Percentiles rank a stretch among this genome's conserved stretches.
These are phyloP conservation scores for Eurystomus gularis DNA, from an alignment of 2,113 vertebrate species.

Conservation along the genomic window DNA sequence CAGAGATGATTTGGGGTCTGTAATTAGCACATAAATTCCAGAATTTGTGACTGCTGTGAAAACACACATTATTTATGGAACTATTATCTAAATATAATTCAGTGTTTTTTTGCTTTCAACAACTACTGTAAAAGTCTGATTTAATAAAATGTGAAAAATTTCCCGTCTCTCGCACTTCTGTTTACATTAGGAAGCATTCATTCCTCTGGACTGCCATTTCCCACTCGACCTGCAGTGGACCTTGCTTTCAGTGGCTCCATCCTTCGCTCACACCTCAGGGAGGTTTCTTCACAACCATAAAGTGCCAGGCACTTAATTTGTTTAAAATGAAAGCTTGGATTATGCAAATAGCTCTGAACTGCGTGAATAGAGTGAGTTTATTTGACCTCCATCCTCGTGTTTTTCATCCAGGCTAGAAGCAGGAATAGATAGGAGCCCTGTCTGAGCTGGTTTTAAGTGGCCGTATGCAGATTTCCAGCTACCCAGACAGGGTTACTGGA, in stretches of 20 bases:
- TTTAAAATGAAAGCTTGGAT: slow-evolving; percentile 29
- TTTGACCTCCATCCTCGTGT: not conserved
- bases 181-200: slow-evolving; percentile 25
- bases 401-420: not conserved
- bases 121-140: slow-evolving; percentile 62
- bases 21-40: slow-evolving; percentile 72
- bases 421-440: not conserved
- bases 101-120: slow-evolving; percentile 63
- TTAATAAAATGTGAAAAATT: slow-evolving; percentile 70
- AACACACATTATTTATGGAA: slow-evolving; percentile 73
- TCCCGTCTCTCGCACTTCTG: slow-evolving; percentile 14
- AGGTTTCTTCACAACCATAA: slow-evolving; percentile 29
- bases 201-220: not conserved
- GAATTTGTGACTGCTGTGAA: slow-evolving; percentile 67
- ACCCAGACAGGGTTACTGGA: not conserved
- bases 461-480: not conserved
- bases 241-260: not conserved
- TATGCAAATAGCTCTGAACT: slow-evolving; percentile 31
- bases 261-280: not conserved
- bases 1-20: slow-evolving; percentile 70
- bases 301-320: slow-evolving; percentile 17
- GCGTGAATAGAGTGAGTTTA: not conserved
- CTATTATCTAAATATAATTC: slow-evolving; percentile 72
- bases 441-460: not conserved
- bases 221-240: not conserved